These are phyloP conservation scores for Lutjanus campechanus DNA, from an alignment of 2,797 vertebrate genomes.

Conservation along the genomic window DNA sequence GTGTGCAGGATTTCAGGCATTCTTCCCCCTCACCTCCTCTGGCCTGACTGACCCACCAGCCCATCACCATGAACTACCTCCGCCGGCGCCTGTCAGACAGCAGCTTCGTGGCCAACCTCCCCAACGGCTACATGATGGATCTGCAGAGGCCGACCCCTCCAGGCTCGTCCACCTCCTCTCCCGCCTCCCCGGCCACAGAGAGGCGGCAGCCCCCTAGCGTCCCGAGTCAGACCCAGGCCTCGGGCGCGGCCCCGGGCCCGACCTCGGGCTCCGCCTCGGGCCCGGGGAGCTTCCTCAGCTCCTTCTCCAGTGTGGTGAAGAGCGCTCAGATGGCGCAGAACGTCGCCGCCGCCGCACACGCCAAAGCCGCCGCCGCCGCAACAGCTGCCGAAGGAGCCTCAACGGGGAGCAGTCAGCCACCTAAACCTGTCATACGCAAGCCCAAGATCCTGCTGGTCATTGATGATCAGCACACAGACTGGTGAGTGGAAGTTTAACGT, in stretches of 20 bases:
- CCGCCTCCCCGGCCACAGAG: constrained; percentile 91
- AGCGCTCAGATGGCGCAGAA: constrained; percentile 87
- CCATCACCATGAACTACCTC: constrained; percentile 94
- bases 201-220: constrained; percentile 86
- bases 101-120: constrained; percentile 96
- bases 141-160: constrained; percentile 90
- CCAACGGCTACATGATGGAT: constrained; percentile 98
- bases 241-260: constrained; percentile 55
- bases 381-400: constrained; percentile 53
- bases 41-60: constrained; percentile 67
- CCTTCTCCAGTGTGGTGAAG: constrained; percentile 96
- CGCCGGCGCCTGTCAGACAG: constrained; percentile 96
- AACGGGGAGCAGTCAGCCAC: constrained; percentile 52
- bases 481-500: constrained; percentile 85
- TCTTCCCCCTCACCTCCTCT: constrained; percentile 48
- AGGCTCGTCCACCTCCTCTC: constrained; percentile 90
- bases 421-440: constrained; percentile 86
- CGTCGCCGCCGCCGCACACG: constrained; percentile 81
- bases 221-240: constrained; percentile 76
- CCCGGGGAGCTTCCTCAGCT: constrained; percentile 91
- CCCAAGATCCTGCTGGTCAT: constrained; percentile 93
- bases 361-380: constrained; percentile 78
- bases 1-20: constrained; percentile 46
- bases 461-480: constrained; percentile 94
- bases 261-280: constrained; percentile 62